Evolutionary conservation across 2,113 vertebrate genomes (phyloP).

Genomic region (Erpornis zantholeuca): DNA sequence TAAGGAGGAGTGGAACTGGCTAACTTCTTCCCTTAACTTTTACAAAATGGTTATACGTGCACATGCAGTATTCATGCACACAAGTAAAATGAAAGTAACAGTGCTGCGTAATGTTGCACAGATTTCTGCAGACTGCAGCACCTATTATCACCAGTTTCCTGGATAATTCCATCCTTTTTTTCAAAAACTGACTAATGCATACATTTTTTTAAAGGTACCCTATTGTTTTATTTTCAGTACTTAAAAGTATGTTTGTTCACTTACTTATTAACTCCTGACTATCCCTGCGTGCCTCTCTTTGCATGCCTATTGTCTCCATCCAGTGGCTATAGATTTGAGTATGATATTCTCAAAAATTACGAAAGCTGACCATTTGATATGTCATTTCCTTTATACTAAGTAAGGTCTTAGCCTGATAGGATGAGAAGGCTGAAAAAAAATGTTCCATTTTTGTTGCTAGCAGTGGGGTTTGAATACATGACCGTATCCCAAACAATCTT

Average conservation of each 20-base stretch:
- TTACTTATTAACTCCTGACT: background rate
- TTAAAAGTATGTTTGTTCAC: background rate
- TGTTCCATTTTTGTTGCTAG: background rate
- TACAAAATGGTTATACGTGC: accelerated
- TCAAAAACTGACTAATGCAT: background rate
- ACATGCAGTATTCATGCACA: too few relatives aligned
- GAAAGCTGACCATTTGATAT: background rate
- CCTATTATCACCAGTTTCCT: background rate
- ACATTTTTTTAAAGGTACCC: background rate
- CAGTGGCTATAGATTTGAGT: background rate
- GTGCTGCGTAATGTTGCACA: background rate
- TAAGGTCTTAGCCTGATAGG: background rate
- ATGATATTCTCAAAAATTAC: background rate
- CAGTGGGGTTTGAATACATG: background rate
- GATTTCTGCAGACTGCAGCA: background rate
- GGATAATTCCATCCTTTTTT: background rate
- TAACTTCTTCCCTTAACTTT: background rate
- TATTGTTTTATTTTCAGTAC: background rate
- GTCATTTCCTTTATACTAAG: background rate
- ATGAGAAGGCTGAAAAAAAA: background rate
- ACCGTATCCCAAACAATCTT: background rate
- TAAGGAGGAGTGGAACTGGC: background rate
- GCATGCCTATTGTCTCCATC: background rate
- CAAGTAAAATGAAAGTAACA: background rate
- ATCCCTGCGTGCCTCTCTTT: background rate